A percentile compares a stretch with the other conserved stretches of the same genome.
Conservation (phyloP, 2,797 vertebrate genomes). For the Semotilus atromaculatus region DNA sequence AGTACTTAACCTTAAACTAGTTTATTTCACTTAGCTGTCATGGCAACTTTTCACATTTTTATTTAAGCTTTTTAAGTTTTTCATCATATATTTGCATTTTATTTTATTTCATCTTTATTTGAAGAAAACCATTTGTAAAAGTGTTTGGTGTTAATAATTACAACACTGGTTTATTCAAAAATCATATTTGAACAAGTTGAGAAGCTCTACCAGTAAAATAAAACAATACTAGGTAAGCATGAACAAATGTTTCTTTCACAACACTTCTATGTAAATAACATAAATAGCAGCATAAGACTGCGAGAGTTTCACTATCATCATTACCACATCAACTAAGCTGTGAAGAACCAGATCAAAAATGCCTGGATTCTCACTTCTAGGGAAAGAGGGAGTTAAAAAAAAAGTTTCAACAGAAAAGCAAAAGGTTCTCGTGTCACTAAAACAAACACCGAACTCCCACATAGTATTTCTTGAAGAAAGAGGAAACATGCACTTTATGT, state of each 20-base stretch:
- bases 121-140: neutral
- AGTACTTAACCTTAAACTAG: neutral
- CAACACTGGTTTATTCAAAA: neutral
- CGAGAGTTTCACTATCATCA: neutral
- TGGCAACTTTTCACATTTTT: neutral
- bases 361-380: neutral
- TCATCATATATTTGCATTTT: neutral
- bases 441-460: slow-evolving; percentile 9
- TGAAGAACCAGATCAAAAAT: neutral
- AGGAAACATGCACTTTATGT: slow-evolving; percentile 20
- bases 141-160: neutral
- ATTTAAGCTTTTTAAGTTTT: neutral
- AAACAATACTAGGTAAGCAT: neutral
- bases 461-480: slow-evolving; percentile 2
- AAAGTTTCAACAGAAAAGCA: slow-evolving; percentile 14
- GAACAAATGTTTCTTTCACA: neutral
- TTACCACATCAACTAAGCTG: slow-evolving; percentile 5
- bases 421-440: slow-evolving; percentile 12
- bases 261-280: neutral
- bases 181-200: neutral
- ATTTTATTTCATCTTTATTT: neutral
- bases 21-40: neutral
- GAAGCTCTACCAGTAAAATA: neutral
- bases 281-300: neutral
- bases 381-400: slow-evolving; percentile 20